These are phyloP conservation scores for Sarcophaga bullata DNA, from an alignment of 1,140 invertebrate species.

Conservation along the genomic window DNA sequence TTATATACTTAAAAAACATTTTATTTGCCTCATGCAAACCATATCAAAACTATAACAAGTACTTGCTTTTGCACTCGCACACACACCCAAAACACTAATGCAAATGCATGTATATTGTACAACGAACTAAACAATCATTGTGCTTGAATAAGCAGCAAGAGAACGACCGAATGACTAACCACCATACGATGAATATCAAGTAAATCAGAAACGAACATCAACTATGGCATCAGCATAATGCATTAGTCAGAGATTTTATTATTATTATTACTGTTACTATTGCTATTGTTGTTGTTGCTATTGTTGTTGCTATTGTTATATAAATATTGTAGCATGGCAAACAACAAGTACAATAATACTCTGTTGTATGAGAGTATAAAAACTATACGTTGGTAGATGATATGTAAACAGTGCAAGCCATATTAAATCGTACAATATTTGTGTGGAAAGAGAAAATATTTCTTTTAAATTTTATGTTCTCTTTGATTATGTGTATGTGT, in stretches of 20 bases:
- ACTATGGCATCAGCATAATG: slow-evolving; percentile 34
- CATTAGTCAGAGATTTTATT: slow-evolving; percentile 34
- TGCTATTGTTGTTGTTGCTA: neutral
- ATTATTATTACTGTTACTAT: slow-evolving; percentile 27
- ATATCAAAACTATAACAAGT: neutral
- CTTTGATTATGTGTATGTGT: no score
- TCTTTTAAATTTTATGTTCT: no score
- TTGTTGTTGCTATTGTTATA: slow-evolving; percentile 13
- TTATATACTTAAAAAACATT: slow-evolving; percentile 26
- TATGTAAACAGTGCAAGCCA: no score
- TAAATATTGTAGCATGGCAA: slow-evolving; percentile 21
- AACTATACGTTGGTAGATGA: no score
- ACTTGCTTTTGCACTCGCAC: neutral
- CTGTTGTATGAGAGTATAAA: neutral
- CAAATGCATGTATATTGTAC: neutral
- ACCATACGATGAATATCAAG: neutral
- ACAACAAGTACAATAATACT: neutral
- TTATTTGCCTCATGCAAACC: slow-evolving; percentile 3
- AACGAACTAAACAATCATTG: neutral
- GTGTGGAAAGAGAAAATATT: no score
- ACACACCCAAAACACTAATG: neutral
- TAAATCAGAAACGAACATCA: slow-evolving; percentile 9
- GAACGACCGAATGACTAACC: neutral
- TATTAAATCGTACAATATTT: no score
- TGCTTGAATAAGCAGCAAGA: no score